phyloP scores from a whole-genome alignment of 2,113 vertebrate species.

The Seriola rivoliana region DNA sequence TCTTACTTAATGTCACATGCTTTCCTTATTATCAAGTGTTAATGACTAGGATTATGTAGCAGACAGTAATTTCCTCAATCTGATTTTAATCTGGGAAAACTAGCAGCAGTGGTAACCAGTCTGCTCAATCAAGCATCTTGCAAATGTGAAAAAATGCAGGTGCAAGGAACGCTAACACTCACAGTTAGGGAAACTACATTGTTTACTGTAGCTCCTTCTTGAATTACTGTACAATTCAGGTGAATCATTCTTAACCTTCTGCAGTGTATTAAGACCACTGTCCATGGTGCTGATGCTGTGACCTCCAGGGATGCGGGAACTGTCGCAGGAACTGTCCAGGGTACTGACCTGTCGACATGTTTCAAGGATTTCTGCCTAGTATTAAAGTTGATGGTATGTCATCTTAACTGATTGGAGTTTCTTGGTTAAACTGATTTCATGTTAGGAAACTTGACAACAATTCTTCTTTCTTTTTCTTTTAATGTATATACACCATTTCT shows the following conservation, averaged over 20 bases:
- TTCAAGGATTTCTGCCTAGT: background rate
- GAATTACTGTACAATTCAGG: background rate
- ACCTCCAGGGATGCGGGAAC: slow-evolving; percentile 35
- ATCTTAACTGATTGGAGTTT: background rate
- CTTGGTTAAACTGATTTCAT: background rate
- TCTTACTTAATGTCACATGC: too few species aligned
- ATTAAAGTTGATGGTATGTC: background rate
- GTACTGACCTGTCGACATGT: background rate
- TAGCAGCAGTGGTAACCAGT: too few species aligned
- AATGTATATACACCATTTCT: background rate
- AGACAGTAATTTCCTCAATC: too few species aligned
- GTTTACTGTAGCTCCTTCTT: background rate
- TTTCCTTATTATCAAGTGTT: too few species aligned
- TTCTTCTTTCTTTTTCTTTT: background rate
- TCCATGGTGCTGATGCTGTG: slow-evolving; percentile 57
- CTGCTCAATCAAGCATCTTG: background rate
- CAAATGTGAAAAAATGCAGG: too few species aligned
- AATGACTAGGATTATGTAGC: too few species aligned
- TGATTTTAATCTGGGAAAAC: too few species aligned
- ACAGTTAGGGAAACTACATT: background rate
- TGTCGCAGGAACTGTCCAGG: slow-evolving; percentile 39
- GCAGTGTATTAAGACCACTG: slow-evolving; percentile 22
- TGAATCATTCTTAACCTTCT: background rate
- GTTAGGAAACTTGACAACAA: background rate
- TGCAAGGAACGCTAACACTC: background rate